Evolutionary conservation across 35 echinoderm and acorn worm species (phyloP).

Genomic region (Stichopus chloronotus): DNA sequence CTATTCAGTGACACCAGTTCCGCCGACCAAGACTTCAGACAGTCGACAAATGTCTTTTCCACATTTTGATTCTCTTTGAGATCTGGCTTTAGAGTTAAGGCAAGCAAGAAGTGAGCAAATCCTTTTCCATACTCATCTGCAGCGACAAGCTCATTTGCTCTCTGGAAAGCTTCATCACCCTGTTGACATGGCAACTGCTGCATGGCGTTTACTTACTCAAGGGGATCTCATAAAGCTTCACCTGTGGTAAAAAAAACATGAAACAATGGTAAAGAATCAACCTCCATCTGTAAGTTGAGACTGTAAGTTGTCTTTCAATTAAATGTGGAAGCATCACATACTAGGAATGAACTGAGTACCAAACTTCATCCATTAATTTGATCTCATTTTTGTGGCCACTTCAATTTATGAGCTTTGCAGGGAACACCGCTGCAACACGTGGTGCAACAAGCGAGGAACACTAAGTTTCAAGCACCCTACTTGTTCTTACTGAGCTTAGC

Average conservation of each 20-base stretch:
- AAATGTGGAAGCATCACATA: too few relatives aligned
- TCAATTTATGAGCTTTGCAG: too few relatives aligned
- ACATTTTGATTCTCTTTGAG: not conserved
- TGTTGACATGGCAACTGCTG: not conserved
- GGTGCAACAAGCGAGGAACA: too few relatives aligned
- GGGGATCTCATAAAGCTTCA: not conserved
- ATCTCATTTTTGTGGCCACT: too few relatives aligned
- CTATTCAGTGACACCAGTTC: constrained; percentile 10
- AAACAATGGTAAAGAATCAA: not conserved
- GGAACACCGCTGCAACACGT: too few relatives aligned
- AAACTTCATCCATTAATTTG: too few relatives aligned
- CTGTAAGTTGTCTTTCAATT: too few relatives aligned
- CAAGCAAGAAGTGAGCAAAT: constrained; percentile 70
- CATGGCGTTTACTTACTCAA: not conserved
- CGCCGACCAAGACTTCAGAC: constrained; percentile 43
- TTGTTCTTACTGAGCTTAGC: too few relatives aligned
- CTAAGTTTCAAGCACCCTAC: too few relatives aligned
- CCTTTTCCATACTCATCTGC: constrained; percentile 46
- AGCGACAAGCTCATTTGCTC: not conserved
- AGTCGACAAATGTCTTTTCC: constrained; percentile 18
- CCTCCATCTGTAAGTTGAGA: not conserved
- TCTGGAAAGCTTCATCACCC: constrained; percentile 22
- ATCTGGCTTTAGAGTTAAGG: constrained; percentile 39
- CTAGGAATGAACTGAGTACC: too few relatives aligned
- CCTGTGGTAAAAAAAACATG: not conserved